Conservation (phyloP, 2,888 invertebrate species). For the Leptinotarsa tumamoca region DNA sequence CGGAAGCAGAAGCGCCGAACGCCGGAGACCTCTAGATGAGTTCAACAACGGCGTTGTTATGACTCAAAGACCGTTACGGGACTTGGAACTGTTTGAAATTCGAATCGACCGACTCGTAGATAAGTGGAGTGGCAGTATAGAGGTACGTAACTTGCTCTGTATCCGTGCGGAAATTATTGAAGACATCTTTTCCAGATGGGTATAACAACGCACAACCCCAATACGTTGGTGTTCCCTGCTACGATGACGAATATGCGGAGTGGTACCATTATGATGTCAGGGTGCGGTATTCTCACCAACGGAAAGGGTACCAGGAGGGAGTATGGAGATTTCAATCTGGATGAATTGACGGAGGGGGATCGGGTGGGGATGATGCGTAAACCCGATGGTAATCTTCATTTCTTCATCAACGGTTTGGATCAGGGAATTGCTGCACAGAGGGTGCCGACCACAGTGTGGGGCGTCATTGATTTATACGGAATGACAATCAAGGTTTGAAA, state of each 20-base stretch:
- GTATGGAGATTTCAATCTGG: constrained; percentile 93
- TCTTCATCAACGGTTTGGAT: constrained; percentile 92
- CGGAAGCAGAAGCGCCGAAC: constrained; percentile 86
- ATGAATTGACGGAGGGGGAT: constrained; percentile 93
- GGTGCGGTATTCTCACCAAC: constrained; percentile 95
- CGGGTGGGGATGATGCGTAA: constrained; percentile 92
- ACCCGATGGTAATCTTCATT: constrained; percentile 86
- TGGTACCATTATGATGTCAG: constrained; percentile 96
- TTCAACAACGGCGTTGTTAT: constrained; percentile 97
- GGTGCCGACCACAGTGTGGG: constrained; percentile 87
- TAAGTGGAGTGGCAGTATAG: constrained; percentile 95
- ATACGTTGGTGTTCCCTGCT: constrained; percentile 89
- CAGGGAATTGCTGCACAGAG: constrained; percentile 91
- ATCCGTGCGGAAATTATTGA: neutral
- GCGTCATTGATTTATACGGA: constrained; percentile 94
- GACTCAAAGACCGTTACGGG: constrained; percentile 88
- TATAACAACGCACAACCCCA: constrained; percentile 93
- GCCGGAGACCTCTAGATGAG: constrained; percentile 89
- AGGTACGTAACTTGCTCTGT: constrained; percentile 66
- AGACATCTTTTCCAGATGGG: constrained; percentile 74
- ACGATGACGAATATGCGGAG: constrained; percentile 98
- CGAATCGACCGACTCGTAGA: constrained; percentile 92
- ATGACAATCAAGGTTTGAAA: constrained; percentile 84
- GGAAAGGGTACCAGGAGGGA: constrained; percentile 94
- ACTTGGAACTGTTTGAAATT: constrained; percentile 94